A percentile compares a stretch with the other conserved stretches of the same genome.
Evolutionary conservation across 2,888 invertebrate species (phyloP).

Genomic region (Sepiola atlantica): DNA sequence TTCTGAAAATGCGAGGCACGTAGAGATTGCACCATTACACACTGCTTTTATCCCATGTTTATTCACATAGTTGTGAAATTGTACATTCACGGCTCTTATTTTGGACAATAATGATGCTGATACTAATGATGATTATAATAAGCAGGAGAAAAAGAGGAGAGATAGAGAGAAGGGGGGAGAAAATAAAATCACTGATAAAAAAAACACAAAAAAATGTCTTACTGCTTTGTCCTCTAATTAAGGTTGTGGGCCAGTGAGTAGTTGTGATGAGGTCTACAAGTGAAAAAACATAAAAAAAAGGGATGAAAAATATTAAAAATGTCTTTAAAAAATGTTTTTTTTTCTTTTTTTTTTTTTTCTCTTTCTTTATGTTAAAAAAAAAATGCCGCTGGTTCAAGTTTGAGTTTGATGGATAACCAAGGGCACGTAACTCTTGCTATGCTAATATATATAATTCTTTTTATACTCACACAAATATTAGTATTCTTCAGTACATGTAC

Average conservation of each 20-base stretch:
- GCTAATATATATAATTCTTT: neutral
- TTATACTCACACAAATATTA: neutral
- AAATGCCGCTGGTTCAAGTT: neutral
- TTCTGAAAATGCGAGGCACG: too few relatives aligned
- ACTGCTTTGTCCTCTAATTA: constrained; percentile 35
- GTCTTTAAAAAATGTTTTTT: neutral
- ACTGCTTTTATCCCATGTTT: too few relatives aligned
- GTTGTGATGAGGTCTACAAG: constrained; percentile 35
- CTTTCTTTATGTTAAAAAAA: neutral
- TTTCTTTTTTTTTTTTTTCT: too few relatives aligned
- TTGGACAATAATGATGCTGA: neutral
- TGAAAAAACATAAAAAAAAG: neutral
- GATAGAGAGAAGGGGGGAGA: neutral
- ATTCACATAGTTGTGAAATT: too few relatives aligned
- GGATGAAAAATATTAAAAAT: neutral
- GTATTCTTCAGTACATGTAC: neutral
- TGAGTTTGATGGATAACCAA: neutral
- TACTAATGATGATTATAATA: neutral
- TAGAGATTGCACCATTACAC: too few relatives aligned
- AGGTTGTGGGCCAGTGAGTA: constrained; percentile 42
- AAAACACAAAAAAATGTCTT: constrained; percentile 40
- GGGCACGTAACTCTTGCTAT: neutral
- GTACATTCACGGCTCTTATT: too few relatives aligned
- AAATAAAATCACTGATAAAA: neutral
- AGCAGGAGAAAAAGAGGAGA: neutral